These are phyloP conservation scores for Endotricha flammealis DNA, from an alignment of 2,888 invertebrate species.

Conservation along the genomic window DNA sequence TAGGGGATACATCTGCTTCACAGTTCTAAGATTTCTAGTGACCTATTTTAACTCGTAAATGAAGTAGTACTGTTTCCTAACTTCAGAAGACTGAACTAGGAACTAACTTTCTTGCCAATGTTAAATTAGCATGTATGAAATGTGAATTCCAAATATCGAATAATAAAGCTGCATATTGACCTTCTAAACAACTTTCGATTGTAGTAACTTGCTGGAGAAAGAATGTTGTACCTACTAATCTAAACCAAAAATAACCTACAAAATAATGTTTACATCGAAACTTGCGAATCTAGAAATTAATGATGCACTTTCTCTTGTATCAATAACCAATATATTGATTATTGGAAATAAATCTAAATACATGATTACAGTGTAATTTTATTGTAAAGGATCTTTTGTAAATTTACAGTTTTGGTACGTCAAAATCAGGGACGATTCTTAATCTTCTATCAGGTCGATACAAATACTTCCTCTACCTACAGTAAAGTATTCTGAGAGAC, in stretches of 20 bases:
- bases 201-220: background rate
- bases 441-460: too few species aligned
- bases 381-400: too few species aligned
- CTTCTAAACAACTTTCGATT: conserved; percentile 8
- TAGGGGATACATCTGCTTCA: too few species aligned
- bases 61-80: background rate
- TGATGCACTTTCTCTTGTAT: conserved; percentile 6
- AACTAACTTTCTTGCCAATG: conserved; percentile 7
- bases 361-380: too few species aligned
- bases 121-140: conserved; percentile 19
- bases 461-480: too few species aligned
- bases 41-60: too few species aligned
- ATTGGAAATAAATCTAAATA: too few species aligned
- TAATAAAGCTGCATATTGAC: conserved; percentile 5
- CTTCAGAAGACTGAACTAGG: background rate
- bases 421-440: too few species aligned
- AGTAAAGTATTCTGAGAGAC: too few species aligned
- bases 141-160: conserved; percentile 22
- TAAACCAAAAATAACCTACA: conserved; percentile 4
- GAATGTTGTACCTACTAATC: conserved; percentile 3
- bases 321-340: too few species aligned
- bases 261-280: conserved; percentile 7
- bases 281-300: conserved; percentile 7
- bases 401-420: too few species aligned
- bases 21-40: too few species aligned